These are phyloP conservation scores for Halcyon smyrnensis DNA, from an alignment of 2,797 vertebrate genomes.

Conservation along the genomic window DNA sequence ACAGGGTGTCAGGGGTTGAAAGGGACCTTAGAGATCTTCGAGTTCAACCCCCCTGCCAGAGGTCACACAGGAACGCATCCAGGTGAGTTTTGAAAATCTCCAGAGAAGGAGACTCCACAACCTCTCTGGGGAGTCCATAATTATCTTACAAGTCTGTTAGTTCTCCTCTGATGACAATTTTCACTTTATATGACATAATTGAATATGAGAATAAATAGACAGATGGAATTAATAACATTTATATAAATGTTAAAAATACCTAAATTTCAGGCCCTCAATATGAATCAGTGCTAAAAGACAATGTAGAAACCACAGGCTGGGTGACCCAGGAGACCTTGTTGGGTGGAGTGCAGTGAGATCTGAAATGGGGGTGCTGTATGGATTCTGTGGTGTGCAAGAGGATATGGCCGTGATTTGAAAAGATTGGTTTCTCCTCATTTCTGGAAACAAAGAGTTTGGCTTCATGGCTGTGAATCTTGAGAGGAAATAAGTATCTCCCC, in stretches of 20 bases:
- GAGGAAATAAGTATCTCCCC: not conserved
- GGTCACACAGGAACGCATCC: too few relatives aligned
- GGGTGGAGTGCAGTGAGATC: not conserved
- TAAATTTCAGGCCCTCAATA: not conserved
- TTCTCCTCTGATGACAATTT: not conserved
- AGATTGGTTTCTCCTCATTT: not conserved
- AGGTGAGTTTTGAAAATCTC: too few relatives aligned
- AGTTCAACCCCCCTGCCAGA: too few relatives aligned
- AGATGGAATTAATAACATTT: not conserved
- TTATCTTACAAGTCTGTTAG: not conserved
- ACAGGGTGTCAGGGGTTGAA: too few relatives aligned
- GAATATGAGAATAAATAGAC: not conserved
- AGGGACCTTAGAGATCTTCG: too few relatives aligned
- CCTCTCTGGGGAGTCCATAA: too few relatives aligned
- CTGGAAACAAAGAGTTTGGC: not conserved
- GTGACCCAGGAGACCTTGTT: not conserved
- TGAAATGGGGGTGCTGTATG: not conserved
- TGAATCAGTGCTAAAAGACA: not conserved
- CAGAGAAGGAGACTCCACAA: too few relatives aligned
- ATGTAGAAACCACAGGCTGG: not conserved
- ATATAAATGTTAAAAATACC: not conserved
- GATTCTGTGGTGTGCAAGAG: not conserved
- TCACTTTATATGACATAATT: not conserved
- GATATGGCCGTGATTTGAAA: not conserved
- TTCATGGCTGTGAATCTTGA: not conserved